Percentiles rank a stretch among this genome's conserved stretches.
These are phyloP conservation scores for Pandemis cinnamomeana DNA, from an alignment of 2,888 invertebrate genomes.

Conservation along the genomic window DNA sequence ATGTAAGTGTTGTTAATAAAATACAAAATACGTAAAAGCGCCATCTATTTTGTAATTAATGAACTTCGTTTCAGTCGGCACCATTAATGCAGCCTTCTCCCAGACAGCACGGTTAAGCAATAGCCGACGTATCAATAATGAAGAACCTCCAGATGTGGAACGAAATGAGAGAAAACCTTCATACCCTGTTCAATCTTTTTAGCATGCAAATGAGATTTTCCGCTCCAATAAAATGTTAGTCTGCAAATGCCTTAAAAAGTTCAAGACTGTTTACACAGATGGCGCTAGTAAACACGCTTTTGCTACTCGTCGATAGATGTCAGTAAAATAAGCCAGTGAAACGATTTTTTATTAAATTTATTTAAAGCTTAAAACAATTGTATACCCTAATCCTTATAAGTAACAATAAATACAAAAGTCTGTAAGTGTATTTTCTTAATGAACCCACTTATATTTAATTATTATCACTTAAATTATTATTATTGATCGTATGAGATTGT, in stretches of 20 bases:
- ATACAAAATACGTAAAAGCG: constrained; percentile 24
- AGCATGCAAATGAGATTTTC: neutral
- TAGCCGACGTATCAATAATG: constrained; percentile 50
- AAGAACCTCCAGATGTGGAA: constrained; percentile 56
- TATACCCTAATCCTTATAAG: constrained; percentile 2
- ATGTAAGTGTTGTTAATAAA: constrained; percentile 53
- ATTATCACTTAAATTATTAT: neutral
- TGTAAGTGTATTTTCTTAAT: neutral
- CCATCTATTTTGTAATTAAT: constrained; percentile 43
- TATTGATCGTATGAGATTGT: neutral
- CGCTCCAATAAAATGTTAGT: neutral
- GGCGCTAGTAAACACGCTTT: constrained; percentile 29
- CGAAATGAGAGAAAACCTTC: constrained; percentile 56
- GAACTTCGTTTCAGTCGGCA: constrained; percentile 60
- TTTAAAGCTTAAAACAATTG: constrained; percentile 12
- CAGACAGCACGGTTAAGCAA: constrained; percentile 63
- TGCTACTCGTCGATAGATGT: constrained; percentile 50
- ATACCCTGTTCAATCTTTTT: neutral
- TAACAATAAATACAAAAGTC: constrained; percentile 24
- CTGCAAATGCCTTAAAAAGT: neutral
- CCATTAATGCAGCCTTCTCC: constrained; percentile 71
- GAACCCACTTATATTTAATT: constrained; percentile 4
- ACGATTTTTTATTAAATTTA: constrained; percentile 28
- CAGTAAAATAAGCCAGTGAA: constrained; percentile 37
- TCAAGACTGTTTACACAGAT: neutral